These are phyloP conservation scores for Aix galericulata DNA, from an alignment of 2,113 vertebrate species.

Conservation along the genomic window DNA sequence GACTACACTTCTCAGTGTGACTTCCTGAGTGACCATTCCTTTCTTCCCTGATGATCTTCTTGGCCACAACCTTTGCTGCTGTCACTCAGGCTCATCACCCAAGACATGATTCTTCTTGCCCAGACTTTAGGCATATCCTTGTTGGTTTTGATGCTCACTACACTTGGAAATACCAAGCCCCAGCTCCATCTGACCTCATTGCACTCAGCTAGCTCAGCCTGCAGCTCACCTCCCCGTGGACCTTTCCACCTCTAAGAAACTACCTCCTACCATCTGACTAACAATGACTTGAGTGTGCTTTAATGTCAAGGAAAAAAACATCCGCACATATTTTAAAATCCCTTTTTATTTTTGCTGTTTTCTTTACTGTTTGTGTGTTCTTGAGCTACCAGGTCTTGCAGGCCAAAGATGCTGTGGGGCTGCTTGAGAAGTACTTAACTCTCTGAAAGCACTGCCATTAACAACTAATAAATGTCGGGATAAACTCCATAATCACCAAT, in stretches of 20 bases:
- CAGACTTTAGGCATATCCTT: neutral
- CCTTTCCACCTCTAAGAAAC: neutral
- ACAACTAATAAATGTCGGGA: conserved; percentile 28
- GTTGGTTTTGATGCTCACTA: neutral
- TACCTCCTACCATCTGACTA: neutral
- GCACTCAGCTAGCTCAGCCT: neutral
- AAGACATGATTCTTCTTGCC: neutral
- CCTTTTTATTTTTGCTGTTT: neutral
- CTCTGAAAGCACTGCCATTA: conserved; percentile 32
- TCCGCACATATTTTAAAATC: neutral
- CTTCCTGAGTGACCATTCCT: rapidly evolving
- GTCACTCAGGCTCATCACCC: neutral
- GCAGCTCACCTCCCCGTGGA: neutral
- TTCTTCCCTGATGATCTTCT: neutral
- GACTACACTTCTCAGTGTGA: rapidly evolving
- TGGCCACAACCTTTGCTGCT: neutral
- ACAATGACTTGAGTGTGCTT: neutral
- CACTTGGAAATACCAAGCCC: neutral
- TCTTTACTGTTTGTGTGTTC: neutral
- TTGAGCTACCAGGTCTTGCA: neutral
- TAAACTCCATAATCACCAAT: neutral
- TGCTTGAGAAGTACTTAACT: neutral
- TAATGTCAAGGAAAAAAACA: neutral
- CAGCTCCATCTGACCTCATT: neutral
- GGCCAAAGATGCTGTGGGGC: neutral